Percentiles rank a stretch among this genome's conserved stretches.
phyloP scores from a whole-genome alignment of 2,888 invertebrate genomes.

The Geophilus truncorum region DNA sequence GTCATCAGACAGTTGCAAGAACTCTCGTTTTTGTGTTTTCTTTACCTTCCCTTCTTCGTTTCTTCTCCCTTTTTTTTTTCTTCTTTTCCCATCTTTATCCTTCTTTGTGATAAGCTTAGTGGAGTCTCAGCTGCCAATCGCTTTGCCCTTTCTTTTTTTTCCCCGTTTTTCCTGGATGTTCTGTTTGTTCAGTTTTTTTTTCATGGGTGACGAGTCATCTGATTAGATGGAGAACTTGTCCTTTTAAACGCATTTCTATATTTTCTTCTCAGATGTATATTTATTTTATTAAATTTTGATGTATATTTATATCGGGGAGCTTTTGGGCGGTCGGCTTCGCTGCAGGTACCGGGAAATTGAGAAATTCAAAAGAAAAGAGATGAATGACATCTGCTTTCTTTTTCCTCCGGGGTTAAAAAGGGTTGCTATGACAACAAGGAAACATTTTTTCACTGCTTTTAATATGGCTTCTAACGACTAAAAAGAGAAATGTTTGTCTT shows the following conservation, averaged over 20 bases:
- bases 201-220: slow-evolving; percentile 8
- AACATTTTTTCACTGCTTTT: too few species aligned
- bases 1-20: slow-evolving; percentile 21
- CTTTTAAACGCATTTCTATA: not conserved
- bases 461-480: too few species aligned
- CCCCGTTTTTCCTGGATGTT: not conserved
- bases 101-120: slow-evolving; percentile 21
- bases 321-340: not conserved
- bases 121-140: slow-evolving; percentile 17
- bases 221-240: slow-evolving; percentile 24
- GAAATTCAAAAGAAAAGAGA: not conserved
- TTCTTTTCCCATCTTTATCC: not conserved
- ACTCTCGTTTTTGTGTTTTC: slow-evolving; percentile 10
- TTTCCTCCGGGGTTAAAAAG: not conserved
- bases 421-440: not conserved
- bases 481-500: too few species aligned
- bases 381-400: not conserved
- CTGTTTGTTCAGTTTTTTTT: not conserved
- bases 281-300: not conserved
- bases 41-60: not conserved
- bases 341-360: too few species aligned
- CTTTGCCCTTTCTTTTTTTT: not conserved
- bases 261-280: not conserved
- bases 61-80: not conserved
- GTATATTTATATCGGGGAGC: not conserved